Base-by-base conservation (phyloP, 64 coral and sea anemone genomes). In the Hydrozoanthus tunicans region DNA sequence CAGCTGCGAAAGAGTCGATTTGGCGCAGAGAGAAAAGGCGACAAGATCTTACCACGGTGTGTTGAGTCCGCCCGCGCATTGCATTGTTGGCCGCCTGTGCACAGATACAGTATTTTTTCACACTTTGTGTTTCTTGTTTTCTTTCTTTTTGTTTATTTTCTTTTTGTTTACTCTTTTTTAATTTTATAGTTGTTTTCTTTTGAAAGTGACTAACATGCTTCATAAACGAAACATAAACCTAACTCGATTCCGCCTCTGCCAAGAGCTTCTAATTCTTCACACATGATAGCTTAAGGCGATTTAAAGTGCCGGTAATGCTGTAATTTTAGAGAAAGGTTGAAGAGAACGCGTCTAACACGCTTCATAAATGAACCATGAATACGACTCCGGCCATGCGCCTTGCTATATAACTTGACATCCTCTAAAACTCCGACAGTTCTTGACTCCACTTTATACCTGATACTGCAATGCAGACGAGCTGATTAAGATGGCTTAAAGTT, bases 11-110 rank as follows among this genome's bases (percentile, higher is more conserved):
- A 26, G 86, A 96, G 59, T 82, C 78, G n/a, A 54, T 93, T 6
- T 96, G 95, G 95, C 86, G 93, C 53, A 82, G 80, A 57, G 90
- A 96, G 78, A 94, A 91, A 89, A 85, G 91, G 67, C 91, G 93
- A 70, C 95, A 96, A 53, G 95, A 96, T 81, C 70, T 91, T 20
- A 92, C 80, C 5, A 88, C 68, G 92, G 95, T 91, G 62, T 80
- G 91, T 62, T 59, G 62, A 56, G 9, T 80, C 13, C 14, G 13
- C 56, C 63, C 12, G 53, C 32, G 32, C 32, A 43, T 43, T 43
- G 32, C n/a, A 69, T 61, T 17, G 62, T 60, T 82, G 43, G 51
- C 66, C 65, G 12, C 24, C 8, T 43, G 32, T 81, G 1, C 62
- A 65, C 80, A 82, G 61, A 82, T 82, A 82, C 32, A 66, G 60